phyloP scores from a whole-genome alignment of 2,888 invertebrate species.

The Deladenus siricidicola region DNA sequence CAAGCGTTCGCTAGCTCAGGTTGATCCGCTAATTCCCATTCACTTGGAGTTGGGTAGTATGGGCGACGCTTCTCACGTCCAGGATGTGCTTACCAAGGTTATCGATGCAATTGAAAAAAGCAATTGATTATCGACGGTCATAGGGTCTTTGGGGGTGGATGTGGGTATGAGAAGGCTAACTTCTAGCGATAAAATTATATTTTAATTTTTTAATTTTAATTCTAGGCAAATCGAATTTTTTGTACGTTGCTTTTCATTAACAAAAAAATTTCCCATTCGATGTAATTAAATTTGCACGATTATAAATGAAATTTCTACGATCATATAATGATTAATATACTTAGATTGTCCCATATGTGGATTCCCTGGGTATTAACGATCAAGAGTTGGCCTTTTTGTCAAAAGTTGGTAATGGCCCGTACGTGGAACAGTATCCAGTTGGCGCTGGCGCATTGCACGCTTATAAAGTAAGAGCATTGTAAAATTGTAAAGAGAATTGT shows the following conservation, averaged over 20 bases:
- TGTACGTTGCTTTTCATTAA: too few relatives aligned
- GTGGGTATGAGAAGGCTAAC: too few relatives aligned
- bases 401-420: slow-evolving; percentile 55
- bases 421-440: slow-evolving; percentile 48
- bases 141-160: too few relatives aligned
- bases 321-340: slow-evolving; percentile 4
- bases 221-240: too few relatives aligned
- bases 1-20: slow-evolving; percentile 49
- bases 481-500: not conserved
- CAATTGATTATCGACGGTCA: too few relatives aligned
- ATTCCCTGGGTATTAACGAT: slow-evolving; percentile 57
- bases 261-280: too few relatives aligned
- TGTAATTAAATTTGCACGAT: too few relatives aligned
- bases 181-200: too few relatives aligned
- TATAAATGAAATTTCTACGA: too few relatives aligned
- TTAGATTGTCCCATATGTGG: slow-evolving; percentile 54
- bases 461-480: slow-evolving; percentile 53
- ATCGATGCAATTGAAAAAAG: slow-evolving; percentile 1
- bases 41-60: slow-evolving; percentile 57
- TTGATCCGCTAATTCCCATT: slow-evolving; percentile 53
- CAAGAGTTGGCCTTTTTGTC: slow-evolving; percentile 56
- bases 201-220: too few relatives aligned
- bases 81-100: slow-evolving; percentile 54
- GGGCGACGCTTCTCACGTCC: slow-evolving; percentile 53
- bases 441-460: slow-evolving; percentile 54